Evolutionary conservation across 2,888 invertebrate species (phyloP).

Genomic region (Marronus borbonicus): DNA sequence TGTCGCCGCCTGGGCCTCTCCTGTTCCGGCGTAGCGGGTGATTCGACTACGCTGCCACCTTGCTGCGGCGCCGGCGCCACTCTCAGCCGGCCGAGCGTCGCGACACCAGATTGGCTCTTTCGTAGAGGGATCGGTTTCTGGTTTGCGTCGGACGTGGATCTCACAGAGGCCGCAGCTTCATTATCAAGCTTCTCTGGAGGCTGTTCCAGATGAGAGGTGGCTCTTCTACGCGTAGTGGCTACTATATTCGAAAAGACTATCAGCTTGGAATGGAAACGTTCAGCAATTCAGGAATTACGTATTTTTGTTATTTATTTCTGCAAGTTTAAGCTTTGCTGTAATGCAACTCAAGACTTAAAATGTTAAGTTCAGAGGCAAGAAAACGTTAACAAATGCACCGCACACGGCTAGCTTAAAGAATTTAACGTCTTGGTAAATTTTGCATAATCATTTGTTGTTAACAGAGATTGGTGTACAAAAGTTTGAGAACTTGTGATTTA

Average conservation of each 20-base stretch:
- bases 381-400: no score
- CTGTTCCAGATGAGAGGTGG: constrained; percentile 68
- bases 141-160: constrained; percentile 70
- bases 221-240: constrained; percentile 66
- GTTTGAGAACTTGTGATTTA: no score
- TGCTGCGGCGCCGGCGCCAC: constrained; percentile 72
- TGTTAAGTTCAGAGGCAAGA: no score
- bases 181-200: constrained; percentile 74
- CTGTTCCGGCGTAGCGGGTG: constrained; percentile 67
- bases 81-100: constrained; percentile 81
- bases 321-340: not conserved
- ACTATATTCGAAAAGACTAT: constrained; percentile 55
- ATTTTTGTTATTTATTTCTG: not conserved
- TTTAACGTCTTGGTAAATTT: no score
- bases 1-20: constrained; percentile 66
- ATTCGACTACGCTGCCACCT: constrained; percentile 63
- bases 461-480: no score
- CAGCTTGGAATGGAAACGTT: no score
- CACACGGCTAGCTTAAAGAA: no score
- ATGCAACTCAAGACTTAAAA: no score
- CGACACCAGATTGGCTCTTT: constrained; percentile 73
- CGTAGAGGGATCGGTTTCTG: constrained; percentile 67
- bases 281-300: no score
- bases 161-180: constrained; percentile 78
- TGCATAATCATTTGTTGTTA: no score